Conservation (phyloP, 1,140 invertebrate genomes). For the Chrysomallon squamiferum region DNA sequence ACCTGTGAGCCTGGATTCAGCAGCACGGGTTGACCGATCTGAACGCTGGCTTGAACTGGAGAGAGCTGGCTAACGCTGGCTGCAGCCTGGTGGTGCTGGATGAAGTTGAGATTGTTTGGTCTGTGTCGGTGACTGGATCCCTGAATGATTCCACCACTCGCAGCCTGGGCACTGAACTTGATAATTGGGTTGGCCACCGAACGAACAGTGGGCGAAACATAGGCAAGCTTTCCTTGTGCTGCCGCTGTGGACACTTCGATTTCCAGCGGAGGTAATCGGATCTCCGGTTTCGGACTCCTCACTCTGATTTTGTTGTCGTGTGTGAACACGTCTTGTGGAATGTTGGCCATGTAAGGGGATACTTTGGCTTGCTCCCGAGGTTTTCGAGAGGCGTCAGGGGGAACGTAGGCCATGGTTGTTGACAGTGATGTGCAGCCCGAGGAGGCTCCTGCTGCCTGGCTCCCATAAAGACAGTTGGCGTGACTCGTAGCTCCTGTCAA, state of each 20-base stretch:
- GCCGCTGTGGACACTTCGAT: constrained; percentile 49
- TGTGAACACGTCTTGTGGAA: constrained; percentile 38
- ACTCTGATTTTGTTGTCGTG: constrained; percentile 3
- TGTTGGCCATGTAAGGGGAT: constrained; percentile 37
- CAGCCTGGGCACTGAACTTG: constrained; percentile 13
- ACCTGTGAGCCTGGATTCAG: constrained; percentile 51
- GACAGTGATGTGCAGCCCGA: constrained; percentile 4
- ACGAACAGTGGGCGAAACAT: constrained; percentile 55
- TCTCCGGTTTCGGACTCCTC: constrained; percentile 45
- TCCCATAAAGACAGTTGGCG: constrained; percentile 25
- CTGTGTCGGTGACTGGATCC: constrained; percentile 27
- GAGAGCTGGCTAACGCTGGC: constrained; percentile 48
- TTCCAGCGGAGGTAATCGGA: constrained; percentile 34
- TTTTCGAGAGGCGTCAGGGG: constrained; percentile 21
- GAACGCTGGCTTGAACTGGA: constrained; percentile 52
- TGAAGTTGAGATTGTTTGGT: constrained; percentile 36
- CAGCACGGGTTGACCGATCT: constrained; percentile 58
- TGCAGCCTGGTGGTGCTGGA: constrained; percentile 27
- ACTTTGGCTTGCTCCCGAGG: constrained; percentile 47
- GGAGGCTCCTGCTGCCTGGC: constrained; percentile 1
- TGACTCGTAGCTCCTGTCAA: constrained; percentile 18
- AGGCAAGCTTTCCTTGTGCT: constrained; percentile 57
- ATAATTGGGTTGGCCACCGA: constrained; percentile 26
- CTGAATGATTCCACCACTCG: constrained; percentile 14
- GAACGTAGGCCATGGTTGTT: constrained; percentile 21